Conservation (phyloP, 2,797 vertebrate genomes). For the Taenioides sp. region DNA sequence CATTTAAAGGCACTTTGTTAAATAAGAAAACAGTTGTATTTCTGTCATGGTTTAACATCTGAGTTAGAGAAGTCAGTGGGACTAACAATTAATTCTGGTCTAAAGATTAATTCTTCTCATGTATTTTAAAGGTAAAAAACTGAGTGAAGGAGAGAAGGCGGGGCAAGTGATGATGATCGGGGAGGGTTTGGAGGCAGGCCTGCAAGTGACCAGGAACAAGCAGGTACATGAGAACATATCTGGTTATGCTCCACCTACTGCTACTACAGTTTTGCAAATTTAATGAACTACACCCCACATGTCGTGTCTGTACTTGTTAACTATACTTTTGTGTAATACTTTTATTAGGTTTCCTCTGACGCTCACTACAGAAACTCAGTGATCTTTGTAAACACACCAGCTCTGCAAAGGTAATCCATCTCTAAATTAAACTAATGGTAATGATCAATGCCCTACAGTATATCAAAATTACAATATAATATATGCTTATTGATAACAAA, state of each 20-base stretch:
- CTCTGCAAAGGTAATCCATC: conserved; percentile 66
- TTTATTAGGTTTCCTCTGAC: conserved; percentile 55
- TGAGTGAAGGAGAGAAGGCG: conserved; percentile 69
- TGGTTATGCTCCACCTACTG: background rate
- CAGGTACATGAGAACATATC: background rate
- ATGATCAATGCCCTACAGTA: too few relatives aligned
- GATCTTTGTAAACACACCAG: conserved; percentile 77
- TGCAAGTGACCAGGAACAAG: conserved; percentile 76
- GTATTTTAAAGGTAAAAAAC: conserved; percentile 63
- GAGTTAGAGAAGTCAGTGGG: too few relatives aligned
- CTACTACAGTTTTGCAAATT: background rate
- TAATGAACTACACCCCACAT: background rate
- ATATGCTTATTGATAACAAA: background rate
- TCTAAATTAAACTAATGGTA: background rate
- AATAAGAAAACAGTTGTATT: background rate
- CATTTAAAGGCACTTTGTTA: background rate
- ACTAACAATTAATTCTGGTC: background rate
- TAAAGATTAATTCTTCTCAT: background rate
- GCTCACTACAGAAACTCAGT: conserved; percentile 37
- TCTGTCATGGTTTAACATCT: too few relatives aligned
- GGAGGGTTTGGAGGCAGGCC: conserved; percentile 58
- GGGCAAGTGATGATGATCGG: conserved; percentile 75
- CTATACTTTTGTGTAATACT: background rate
- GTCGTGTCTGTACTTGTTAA: conserved; percentile 1
- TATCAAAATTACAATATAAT: background rate